A percentile compares a stretch with the other conserved stretches of the same genome.
Evolutionary conservation across 2,113 vertebrate genomes (phyloP).

Genomic region (Echinops telfairi): DNA sequence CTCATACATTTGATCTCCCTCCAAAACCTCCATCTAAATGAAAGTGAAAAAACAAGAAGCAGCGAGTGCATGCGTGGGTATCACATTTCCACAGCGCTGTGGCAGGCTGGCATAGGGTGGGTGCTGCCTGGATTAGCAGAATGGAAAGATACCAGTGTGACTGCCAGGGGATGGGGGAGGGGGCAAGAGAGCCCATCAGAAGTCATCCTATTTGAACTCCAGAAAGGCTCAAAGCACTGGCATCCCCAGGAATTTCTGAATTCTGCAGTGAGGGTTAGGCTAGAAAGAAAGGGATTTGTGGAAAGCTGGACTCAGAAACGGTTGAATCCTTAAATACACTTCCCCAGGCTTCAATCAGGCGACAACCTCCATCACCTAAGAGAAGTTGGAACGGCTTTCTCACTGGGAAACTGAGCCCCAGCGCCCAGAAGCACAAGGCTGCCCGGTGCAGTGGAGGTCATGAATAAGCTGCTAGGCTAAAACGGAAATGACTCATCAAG

Average conservation of each 20-base stretch:
- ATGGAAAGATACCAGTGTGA: background rate
- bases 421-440: background rate
- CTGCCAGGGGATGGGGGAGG: background rate
- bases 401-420: background rate
- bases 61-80: accelerated
- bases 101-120: background rate
- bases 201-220: background rate
- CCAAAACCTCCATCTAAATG: background rate
- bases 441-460: background rate
- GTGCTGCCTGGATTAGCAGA: background rate
- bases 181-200: background rate
- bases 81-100: background rate
- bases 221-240: background rate
- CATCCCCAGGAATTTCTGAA: background rate
- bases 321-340: background rate
- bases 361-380: background rate
- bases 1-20: background rate
- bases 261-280: background rate
- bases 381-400: background rate
- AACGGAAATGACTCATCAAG: background rate
- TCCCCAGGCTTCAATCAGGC: background rate
- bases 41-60: constrained; percentile 19
- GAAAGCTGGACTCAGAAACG: background rate
- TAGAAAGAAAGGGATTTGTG: background rate
- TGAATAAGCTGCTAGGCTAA: background rate